Evolutionary conservation across 2,888 invertebrate species (phyloP).

Genomic region (Lasioglossum vierecki): DNA sequence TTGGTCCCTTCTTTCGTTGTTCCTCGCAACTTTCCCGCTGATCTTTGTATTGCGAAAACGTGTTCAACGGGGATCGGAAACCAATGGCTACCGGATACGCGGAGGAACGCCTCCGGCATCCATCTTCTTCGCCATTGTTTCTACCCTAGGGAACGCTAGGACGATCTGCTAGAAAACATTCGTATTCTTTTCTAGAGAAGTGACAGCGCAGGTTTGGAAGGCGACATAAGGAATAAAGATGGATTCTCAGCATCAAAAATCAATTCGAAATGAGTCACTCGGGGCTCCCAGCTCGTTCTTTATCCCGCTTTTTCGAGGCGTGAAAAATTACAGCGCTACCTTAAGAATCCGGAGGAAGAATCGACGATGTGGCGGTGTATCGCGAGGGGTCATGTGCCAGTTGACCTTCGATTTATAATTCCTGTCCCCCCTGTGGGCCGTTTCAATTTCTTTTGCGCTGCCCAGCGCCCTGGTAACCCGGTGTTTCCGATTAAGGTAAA

Average conservation of each 20-base stretch:
- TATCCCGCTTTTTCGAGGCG: constrained; percentile 13
- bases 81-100: background rate
- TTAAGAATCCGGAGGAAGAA: constrained; percentile 47
- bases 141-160: background rate
- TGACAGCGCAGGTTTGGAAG: background rate
- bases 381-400: constrained; percentile 35
- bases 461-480: constrained; percentile 1
- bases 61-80: background rate
- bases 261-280: constrained; percentile 29
- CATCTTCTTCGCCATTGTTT: background rate
- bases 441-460: constrained; percentile 45
- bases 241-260: background rate
- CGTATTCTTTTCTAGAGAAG: no score
- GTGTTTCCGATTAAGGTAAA: constrained; percentile 3
- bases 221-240: background rate
- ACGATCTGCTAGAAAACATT: background rate
- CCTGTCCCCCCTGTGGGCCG: constrained; percentile 40
- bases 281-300: background rate
- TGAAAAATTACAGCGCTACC: constrained; percentile 61
- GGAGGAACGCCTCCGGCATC: background rate
- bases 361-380: constrained; percentile 42
- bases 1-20: background rate
- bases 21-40: background rate
- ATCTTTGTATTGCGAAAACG: constrained; percentile 8
- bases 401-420: constrained; percentile 63